Base-by-base conservation (phyloP, 1,140 invertebrate genomes). In the Battus philenor region DNA sequence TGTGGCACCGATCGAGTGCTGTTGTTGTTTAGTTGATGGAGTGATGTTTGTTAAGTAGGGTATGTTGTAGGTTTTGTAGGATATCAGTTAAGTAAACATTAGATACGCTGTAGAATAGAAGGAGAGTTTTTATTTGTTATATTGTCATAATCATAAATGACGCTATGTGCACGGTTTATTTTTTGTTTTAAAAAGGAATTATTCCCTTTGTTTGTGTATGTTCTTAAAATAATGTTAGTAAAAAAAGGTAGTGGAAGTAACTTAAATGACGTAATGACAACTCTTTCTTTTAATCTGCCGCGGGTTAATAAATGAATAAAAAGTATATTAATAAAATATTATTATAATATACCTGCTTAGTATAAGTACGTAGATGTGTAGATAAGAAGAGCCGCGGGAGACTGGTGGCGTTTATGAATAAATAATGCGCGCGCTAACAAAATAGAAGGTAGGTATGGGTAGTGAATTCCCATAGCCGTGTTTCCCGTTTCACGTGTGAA, bases 401-500 rank as follows among this genome's bases (percentile, higher is more conserved):
- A 52, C 52, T 50, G 29, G 5, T 39, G 18, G 26, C 36, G 50
- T 51, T 41, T 54, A 50, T 53, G 53, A 57, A 52, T 54, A 65
- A 64, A 59, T 64, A 68, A 64, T 63, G 49, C 8, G 5, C 50
- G 41, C 44, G 15, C 36, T 41, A 47, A 36, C 36, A 13, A 26
- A 24, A 39, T 50, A 45, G 41, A 44, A 47, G 44, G 43, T 50
- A 54, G 51, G 41, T 59, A 47, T 48, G 52, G 24, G 10, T 43
- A 30, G 29, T 44, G 47, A 50, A 71, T 71, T 71, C 68, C 62
- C 68, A 68, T 71, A 68, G 50, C 54, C 33, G 59, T 54, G 62
- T 70, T 69, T 71, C 56, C 59, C 59, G 68, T 65, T 76, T 68
- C 68, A 60, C 73, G 69, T 73, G 75, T 69, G 75, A 78, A 70